Evolutionary conservation across 2,113 vertebrate species (phyloP).

Genomic region (Garra rufa): DNA sequence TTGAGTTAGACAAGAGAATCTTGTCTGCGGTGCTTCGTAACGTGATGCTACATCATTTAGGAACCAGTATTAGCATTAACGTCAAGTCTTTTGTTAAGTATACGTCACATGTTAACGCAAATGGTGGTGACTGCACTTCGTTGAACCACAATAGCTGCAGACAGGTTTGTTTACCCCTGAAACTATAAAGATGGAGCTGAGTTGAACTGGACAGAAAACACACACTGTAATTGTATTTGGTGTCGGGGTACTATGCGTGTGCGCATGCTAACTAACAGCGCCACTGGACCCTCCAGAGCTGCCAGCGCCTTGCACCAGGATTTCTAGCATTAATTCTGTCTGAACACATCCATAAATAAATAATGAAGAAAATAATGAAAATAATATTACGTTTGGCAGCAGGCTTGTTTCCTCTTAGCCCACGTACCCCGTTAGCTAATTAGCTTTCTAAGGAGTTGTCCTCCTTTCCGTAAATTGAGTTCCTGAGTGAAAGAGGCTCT

Average conservation of each 20-base stretch:
- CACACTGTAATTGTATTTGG: slow-evolving; percentile 72
- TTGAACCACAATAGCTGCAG: slow-evolving; percentile 11
- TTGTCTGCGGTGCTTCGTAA: not conserved
- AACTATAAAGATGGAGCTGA: slow-evolving; percentile 68
- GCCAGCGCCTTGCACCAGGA: slow-evolving; percentile 74
- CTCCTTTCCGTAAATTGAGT: slow-evolving; percentile 72
- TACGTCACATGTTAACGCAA: not conserved
- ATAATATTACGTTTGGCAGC: slow-evolving; percentile 80
- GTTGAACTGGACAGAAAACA: slow-evolving; percentile 65
- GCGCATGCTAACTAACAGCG: slow-evolving; percentile 77
- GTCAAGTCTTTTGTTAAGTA: not conserved
- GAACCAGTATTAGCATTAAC: not conserved
- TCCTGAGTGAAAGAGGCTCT: slow-evolving; percentile 56
- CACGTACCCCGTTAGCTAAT: slow-evolving; percentile 73
- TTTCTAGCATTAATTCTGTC: slow-evolving; percentile 81
- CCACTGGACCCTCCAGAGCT: slow-evolving; percentile 70
- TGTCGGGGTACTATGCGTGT: slow-evolving; percentile 71
- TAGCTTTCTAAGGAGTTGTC: slow-evolving; percentile 81
- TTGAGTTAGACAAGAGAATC: not conserved
- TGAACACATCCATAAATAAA: slow-evolving; percentile 81
- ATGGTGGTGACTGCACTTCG: slow-evolving; percentile 10
- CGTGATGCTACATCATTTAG: not conserved
- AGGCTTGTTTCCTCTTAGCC: slow-evolving; percentile 76
- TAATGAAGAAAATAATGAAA: slow-evolving; percentile 82
- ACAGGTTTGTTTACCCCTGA: slow-evolving; percentile 40